Evolutionary conservation across 2,113 vertebrate species (phyloP).

Genomic region (Tichodroma muraria): DNA sequence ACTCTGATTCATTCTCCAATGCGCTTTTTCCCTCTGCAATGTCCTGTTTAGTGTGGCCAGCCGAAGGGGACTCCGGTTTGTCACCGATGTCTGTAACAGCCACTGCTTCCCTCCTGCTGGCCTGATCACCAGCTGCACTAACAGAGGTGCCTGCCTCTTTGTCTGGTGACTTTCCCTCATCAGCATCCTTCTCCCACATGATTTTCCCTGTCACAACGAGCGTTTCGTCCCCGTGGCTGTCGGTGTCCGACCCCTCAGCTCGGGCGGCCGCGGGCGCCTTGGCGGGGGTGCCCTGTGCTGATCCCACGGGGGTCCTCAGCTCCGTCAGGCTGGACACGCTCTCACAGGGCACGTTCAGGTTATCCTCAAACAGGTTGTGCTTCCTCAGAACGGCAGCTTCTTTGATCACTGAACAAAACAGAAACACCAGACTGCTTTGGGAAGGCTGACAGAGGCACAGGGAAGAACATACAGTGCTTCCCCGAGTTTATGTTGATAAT

Average conservation of each 20-base stretch:
- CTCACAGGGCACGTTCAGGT: constrained; percentile 72
- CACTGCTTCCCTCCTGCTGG: neutral
- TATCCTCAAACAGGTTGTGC: constrained; percentile 86
- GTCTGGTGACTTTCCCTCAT: neutral
- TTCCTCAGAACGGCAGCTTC: constrained; percentile 85
- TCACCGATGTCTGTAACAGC: neutral
- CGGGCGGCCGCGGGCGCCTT: neutral
- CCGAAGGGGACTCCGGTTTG: neutral
- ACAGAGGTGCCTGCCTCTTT: neutral
- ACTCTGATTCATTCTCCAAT: neutral
- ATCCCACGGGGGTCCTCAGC: constrained; percentile 66
- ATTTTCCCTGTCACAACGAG: constrained; percentile 7
- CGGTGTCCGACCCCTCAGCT: constrained; percentile 22
- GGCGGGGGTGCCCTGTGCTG: constrained; percentile 75
- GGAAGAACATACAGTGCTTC: neutral
- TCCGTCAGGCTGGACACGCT: constrained; percentile 82
- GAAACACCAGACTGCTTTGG: neutral
- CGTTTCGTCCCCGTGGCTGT: neutral
- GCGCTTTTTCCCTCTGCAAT: neutral
- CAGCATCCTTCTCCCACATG: neutral
- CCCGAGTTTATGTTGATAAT: neutral
- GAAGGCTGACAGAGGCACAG: neutral
- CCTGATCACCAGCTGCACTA: neutral
- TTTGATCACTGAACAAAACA: constrained; percentile 79
- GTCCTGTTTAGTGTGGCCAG: neutral